A percentile compares a stretch with the other conserved stretches of the same genome.
These are phyloP conservation scores for Actinemys pallida DNA, from an alignment of 2,113 vertebrate genomes.

Conservation along the genomic window DNA sequence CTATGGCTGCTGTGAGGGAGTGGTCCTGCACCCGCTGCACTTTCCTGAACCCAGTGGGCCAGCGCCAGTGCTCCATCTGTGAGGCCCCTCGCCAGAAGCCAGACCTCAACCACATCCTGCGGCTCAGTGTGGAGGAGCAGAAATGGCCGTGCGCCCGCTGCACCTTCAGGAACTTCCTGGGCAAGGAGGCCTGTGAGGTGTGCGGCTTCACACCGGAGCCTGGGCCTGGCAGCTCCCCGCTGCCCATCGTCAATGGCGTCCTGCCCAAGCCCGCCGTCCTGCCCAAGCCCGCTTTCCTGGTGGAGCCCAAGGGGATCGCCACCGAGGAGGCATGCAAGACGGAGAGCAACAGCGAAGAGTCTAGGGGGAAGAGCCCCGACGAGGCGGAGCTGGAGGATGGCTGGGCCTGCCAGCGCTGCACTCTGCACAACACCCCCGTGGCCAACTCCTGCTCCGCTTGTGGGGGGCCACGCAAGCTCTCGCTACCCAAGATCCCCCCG, in stretches of 20 bases:
- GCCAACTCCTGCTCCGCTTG: constrained; percentile 96
- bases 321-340: constrained; percentile 65
- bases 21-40: constrained; percentile 98
- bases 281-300: constrained; percentile 63
- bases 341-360: constrained; percentile 67
- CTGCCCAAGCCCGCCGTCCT: constrained; percentile 67
- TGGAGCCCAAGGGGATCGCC: constrained; percentile 82
- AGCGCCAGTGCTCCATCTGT: constrained; percentile 96
- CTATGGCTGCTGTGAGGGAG: constrained; percentile 92
- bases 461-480: constrained; percentile 94
- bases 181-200: constrained; percentile 89
- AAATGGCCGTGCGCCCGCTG: constrained; percentile 95
- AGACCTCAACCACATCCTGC: constrained; percentile 95
- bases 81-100: constrained; percentile 97
- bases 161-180: constrained; percentile 93
- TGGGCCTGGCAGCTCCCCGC: constrained; percentile 49
- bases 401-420: constrained; percentile 96
- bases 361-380: constrained; percentile 64
- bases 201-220: constrained; percentile 84
- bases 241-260: constrained; percentile 80
- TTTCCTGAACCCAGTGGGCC: constrained; percentile 90
- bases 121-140: constrained; percentile 92
- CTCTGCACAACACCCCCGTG: constrained; percentile 91
- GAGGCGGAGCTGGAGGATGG: constrained; percentile 73
- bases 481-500: constrained; percentile 95